Conservation (phyloP, 2,797 vertebrate species). For the Odontamblyopus lacepedii region DNA sequence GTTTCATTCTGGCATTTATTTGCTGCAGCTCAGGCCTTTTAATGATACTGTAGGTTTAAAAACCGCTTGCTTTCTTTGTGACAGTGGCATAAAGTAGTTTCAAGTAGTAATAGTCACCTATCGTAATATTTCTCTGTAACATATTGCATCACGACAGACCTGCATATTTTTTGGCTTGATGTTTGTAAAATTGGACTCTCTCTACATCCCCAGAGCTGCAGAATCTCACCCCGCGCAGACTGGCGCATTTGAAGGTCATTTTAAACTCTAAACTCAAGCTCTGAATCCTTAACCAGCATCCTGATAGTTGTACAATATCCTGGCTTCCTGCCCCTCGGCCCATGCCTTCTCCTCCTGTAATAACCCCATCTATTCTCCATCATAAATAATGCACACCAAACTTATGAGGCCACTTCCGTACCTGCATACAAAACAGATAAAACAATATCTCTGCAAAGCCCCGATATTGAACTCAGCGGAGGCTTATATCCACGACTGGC, state of each 20-base stretch:
- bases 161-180: too few species aligned
- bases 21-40: too few species aligned
- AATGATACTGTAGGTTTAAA: too few species aligned
- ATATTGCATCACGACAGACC: too few species aligned
- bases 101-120: too few species aligned
- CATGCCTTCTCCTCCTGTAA: conserved; percentile 50
- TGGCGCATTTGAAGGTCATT: conserved; percentile 65
- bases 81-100: too few species aligned
- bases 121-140: too few species aligned
- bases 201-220: too few species aligned
- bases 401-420: conserved; percentile 31
- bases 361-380: conserved; percentile 52
- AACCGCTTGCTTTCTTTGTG: too few species aligned
- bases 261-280: conserved; percentile 59
- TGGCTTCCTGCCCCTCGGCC: conserved; percentile 36
- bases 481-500: conserved; percentile 13
- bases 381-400: conserved; percentile 63
- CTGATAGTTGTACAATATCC: conserved; percentile 33
- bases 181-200: too few species aligned
- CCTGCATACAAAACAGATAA: conserved; percentile 29
- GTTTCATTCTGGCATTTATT: too few species aligned
- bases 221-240: neutral
- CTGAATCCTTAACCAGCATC: conserved; percentile 60
- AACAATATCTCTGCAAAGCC: conserved; percentile 26
- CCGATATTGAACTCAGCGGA: conserved; percentile 22